Conservation (phyloP, 92 coral and sea anemone genomes). For the Pocillopora meandrina region DNA sequence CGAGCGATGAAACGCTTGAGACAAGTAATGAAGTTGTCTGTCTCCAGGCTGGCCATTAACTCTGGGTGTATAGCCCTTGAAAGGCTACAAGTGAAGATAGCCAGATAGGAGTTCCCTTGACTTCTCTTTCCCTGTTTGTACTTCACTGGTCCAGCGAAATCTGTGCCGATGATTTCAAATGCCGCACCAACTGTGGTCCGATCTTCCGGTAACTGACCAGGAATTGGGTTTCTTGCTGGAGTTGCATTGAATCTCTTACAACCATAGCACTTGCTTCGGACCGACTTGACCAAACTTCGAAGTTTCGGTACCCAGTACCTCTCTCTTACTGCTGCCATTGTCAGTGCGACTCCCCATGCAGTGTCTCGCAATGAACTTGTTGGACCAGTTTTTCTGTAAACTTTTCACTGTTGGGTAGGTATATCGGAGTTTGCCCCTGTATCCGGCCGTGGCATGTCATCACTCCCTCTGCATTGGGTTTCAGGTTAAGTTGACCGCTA, state of each 20-base stretch:
- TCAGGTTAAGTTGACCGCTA: constrained; percentile 14
- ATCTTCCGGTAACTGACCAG: constrained; percentile 29
- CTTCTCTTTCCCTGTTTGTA: constrained; percentile 21
- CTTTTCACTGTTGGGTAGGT: constrained; percentile 20
- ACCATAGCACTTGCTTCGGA: constrained; percentile 27
- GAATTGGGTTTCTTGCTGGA: constrained; percentile 1
- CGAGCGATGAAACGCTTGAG: constrained; percentile 32
- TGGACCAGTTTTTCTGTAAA: constrained; percentile 39
- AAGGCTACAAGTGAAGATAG: constrained; percentile 34
- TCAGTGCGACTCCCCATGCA: constrained; percentile 49
- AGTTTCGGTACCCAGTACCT: not conserved
- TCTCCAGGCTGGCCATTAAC: constrained; percentile 33
- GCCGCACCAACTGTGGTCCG: constrained; percentile 20
- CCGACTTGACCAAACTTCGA: constrained; percentile 19
- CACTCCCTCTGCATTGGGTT: constrained; percentile 15
- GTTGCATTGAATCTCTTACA: constrained; percentile 21
- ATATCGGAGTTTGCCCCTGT: constrained; percentile 18
- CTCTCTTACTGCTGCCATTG: constrained; percentile 49
- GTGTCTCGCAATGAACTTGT: constrained; percentile 34
- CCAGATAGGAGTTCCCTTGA: constrained; percentile 34
- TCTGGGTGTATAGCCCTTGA: constrained; percentile 41
- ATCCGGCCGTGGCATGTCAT: constrained; percentile 27
- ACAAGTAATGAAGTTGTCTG: constrained; percentile 30
- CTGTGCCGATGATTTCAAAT: constrained; percentile 41
- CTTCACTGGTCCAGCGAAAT: constrained; percentile 43